Conservation (phyloP, 1,140 invertebrate genomes). For the Sinonovacula constricta region DNA sequence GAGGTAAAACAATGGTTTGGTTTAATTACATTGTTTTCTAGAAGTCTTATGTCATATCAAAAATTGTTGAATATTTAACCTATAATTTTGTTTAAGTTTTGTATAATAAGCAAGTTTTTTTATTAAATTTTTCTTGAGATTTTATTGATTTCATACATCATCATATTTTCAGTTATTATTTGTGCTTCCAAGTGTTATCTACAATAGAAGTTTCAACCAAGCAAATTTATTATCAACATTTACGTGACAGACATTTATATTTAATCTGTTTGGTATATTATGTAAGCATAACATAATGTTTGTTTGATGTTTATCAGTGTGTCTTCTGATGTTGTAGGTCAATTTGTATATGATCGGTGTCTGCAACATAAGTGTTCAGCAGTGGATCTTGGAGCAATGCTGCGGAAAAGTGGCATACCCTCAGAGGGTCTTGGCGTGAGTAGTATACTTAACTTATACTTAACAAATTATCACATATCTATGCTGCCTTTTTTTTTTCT, state of each 20-base stretch:
- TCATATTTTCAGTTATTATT: too few species aligned
- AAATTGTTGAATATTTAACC: too few species aligned
- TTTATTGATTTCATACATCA: too few species aligned
- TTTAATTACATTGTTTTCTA: background rate
- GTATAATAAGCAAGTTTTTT: too few species aligned
- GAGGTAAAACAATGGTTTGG: background rate
- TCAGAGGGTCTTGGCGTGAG: constrained; percentile 74
- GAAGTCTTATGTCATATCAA: too few species aligned
- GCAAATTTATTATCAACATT: too few species aligned
- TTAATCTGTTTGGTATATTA: background rate
- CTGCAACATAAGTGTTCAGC: constrained; percentile 50
- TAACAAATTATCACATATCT: too few species aligned
- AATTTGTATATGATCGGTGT: constrained; percentile 68
- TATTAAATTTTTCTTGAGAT: too few species aligned
- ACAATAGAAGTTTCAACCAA: too few species aligned
- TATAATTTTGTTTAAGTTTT: too few species aligned
- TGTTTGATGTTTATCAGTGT: background rate
- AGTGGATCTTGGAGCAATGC: constrained; percentile 59
- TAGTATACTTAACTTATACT: background rate
- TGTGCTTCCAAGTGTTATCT: too few species aligned
- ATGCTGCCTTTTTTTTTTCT: too few species aligned
- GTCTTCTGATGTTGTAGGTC: constrained; percentile 56
- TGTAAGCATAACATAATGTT: constrained; percentile 2
- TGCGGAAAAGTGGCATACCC: constrained; percentile 71
- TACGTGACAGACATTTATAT: background rate